Conservation (phyloP, 2,888 invertebrate genomes). For the Mechanitis mazaeus region DNA sequence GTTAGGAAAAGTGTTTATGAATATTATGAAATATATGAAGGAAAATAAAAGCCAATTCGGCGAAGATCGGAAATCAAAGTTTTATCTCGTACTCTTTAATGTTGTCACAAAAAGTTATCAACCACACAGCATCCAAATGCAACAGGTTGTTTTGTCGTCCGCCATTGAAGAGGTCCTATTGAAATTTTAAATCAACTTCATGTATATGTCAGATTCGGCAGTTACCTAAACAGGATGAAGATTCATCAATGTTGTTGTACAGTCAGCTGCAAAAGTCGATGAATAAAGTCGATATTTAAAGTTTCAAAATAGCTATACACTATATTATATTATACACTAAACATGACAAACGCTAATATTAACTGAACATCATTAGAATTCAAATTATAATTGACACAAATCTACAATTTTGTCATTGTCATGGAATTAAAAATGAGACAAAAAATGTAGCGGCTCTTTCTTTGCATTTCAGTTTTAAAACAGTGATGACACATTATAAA, state of each 20-base stretch:
- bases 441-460: no score
- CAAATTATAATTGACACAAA: no score
- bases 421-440: no score
- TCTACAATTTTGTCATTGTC: no score
- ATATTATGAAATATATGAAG: not conserved
- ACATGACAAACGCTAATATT: no score
- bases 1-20: no score
- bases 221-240: conserved; percentile 59
- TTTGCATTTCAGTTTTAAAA: no score
- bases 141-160: conserved; percentile 52
- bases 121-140: conserved; percentile 47
- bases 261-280: conserved; percentile 3
- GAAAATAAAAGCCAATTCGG: not conserved
- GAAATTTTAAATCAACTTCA: conserved; percentile 67
- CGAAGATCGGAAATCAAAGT: conserved; percentile 14
- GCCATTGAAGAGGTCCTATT: conserved; percentile 57
- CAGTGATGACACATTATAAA: no score
- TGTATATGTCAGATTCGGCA: conserved; percentile 63
- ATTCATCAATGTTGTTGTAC: conserved; percentile 63
- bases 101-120: conserved; percentile 27
- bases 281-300: no score
- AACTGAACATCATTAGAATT: no score
- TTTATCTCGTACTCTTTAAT: conserved; percentile 12
- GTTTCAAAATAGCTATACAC: no score
- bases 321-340: no score